phyloP scores from a whole-genome alignment of 2,113 vertebrate genomes.

The Crotalus viridis region DNA sequence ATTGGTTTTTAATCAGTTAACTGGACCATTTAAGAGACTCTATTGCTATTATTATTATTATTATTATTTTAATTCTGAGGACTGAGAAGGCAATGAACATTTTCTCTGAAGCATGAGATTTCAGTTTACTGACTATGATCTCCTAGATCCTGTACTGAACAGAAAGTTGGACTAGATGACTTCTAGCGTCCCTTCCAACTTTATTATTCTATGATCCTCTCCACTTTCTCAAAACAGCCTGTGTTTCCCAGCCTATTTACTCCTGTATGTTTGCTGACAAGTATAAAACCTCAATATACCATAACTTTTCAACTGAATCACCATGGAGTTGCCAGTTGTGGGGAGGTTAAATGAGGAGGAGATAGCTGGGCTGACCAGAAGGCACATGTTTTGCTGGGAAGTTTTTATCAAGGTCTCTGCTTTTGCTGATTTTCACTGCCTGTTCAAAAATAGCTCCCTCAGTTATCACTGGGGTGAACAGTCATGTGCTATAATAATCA shows the following conservation, averaged over 20 bases:
- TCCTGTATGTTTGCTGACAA: neutral
- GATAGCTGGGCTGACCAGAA: fast-evolving
- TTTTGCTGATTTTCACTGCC: slow-evolving; percentile 44
- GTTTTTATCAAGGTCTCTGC: neutral
- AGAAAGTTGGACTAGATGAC: neutral
- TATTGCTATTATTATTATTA: neutral
- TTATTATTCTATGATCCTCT: neutral
- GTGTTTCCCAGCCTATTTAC: neutral
- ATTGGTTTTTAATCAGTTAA: neutral
- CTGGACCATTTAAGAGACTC: neutral
- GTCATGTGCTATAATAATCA: slow-evolving; percentile 10
- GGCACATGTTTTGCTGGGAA: neutral
- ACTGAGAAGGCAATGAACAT: neutral
- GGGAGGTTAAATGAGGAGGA: slow-evolving; percentile 3
- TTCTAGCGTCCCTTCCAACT: neutral
- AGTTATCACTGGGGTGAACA: neutral
- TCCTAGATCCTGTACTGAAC: neutral
- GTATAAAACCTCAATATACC: no score
- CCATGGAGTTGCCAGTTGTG: fast-evolving
- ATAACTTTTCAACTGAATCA: neutral
- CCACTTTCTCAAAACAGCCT: neutral
- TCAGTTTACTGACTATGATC: neutral
- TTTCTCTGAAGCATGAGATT: neutral
- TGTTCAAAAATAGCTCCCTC: slow-evolving; percentile 27
- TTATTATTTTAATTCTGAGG: neutral